Evolutionary conservation across 1,140 invertebrate species (phyloP).

Genomic region (Bombus picipes): DNA sequence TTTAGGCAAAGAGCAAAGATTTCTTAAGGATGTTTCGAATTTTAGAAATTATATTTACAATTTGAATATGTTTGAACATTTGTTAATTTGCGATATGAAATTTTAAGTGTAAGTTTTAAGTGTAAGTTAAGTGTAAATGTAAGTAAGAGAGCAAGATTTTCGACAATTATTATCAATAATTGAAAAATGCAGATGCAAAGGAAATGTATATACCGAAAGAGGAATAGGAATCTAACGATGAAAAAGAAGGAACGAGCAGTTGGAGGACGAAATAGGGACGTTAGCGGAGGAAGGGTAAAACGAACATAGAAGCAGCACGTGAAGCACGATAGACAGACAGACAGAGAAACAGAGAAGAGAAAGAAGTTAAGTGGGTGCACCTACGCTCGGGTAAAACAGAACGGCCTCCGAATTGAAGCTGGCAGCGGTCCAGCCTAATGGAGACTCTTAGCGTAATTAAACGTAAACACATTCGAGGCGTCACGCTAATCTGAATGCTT

Average conservation of each 20-base stretch:
- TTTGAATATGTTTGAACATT: not conserved
- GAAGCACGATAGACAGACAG: not conserved
- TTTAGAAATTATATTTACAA: not conserved
- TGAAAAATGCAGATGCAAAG: too few relatives aligned
- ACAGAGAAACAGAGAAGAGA: conserved; percentile 18
- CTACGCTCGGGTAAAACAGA: conserved; percentile 73
- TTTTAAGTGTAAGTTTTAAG: too few relatives aligned
- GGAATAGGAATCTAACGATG: conserved; percentile 11
- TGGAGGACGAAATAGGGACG: not conserved
- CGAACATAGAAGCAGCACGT: too few relatives aligned
- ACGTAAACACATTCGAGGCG: conserved; percentile 83
- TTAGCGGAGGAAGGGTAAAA: not conserved
- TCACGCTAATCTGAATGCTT: conserved; percentile 82
- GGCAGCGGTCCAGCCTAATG: conserved; percentile 83
- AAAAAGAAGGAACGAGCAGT: not conserved
- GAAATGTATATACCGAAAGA: not conserved
- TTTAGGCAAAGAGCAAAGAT: too few relatives aligned
- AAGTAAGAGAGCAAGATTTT: too few relatives aligned
- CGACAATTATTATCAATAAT: not conserved
- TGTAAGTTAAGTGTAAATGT: too few relatives aligned
- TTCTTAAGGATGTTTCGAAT: not conserved
- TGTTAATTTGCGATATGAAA: too few relatives aligned
- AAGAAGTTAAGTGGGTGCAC: conserved; percentile 72
- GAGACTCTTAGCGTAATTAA: conserved; percentile 83
- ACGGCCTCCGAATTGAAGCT: conserved; percentile 72